Evolutionary conservation across 2,888 invertebrate genomes (phyloP), one percentile per base, ranked within the genome.

Genomic region (Temnothorax ravouxi): DNA sequence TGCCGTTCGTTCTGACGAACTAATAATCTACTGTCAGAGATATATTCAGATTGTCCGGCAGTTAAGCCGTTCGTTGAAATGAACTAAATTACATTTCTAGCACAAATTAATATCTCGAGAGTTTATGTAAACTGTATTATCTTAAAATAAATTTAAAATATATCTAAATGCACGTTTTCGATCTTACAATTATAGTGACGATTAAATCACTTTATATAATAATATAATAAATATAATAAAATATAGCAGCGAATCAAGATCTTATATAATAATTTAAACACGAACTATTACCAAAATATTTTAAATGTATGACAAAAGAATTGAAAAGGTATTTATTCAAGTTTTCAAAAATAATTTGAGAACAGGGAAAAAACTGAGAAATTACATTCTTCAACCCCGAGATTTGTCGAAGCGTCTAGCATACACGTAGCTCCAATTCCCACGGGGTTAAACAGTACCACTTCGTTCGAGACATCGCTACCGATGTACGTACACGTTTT

Each of bases 401-500:
- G 15, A 56, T 77, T 56, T 29, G 18, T 54, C 41, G 3, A 41
- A 50, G 8, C 50, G 25, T 9, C 5, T 56, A n/a, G 11, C 56
- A 54, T 18, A n/a, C 34, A 0, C 2, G 1, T 29, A n/a, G n/a
- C 62, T 64, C 25, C 38, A 21, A 25, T 64, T 76, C 38, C 8
- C 69, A 59, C 4, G 11, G 44, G n/a, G 2, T 69, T 56, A 47
- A 72, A 34, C 54, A 50, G 38, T 47, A 15, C 13, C 69, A 47
- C 6, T 6, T 59, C 9, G 29, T 47, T 59, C 38, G 34, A 29
- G 21, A 52, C 47, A 13, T 64, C 41, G 21, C 18, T 72, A 64
- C 18, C 61, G 34, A 47, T 71, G 34, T 47, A 59, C 21, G 9
- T 79, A 59, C 41, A 50, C 34, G 61, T n/a, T 52, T 69, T 67